Evolutionary conservation across 2,888 invertebrate species (phyloP), one percentile per base, ranked within the genome.

Genomic region (Copidosoma aretas): DNA sequence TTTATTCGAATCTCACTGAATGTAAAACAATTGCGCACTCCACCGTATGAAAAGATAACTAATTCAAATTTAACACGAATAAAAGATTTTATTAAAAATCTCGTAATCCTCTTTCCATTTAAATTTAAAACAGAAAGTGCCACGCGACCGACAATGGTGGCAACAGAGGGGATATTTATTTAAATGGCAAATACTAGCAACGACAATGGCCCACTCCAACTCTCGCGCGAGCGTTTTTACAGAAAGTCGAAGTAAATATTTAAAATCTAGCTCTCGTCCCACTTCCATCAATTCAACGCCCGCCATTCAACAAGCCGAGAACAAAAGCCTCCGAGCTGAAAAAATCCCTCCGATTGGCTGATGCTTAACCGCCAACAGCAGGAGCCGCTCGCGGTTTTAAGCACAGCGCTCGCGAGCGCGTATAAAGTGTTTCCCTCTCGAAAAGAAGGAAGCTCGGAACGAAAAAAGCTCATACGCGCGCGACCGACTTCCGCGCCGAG

Each of bases 401-500:
- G 21, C 58, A 15, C 15, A 58, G 15, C 17, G 22, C n/a, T 15
- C 46, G 54, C 10, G 25, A 32, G 32, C 32, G 32, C 32, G 32
- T 32, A 66, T 46, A 57, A 52, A 52, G 52, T 24, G 41, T 53
- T 43, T 53, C 53, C 17, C 41, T 32, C 41, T 43, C 22, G 54
- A 46, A 17, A 56, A 62, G n/a, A 58, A 49, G 14, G 54, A 60
- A 24, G n/a, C 25, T 10, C 15, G 12, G 10, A 56, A 32, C 15
- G 19, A 43, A 57, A 56, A 67, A 60, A 64, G 46, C 25, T 41
- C 46, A 64, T 58, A n/a, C n/a, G 25, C 56, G 39, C 25, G 25
- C 57, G 64, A 64, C 70, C 65, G 65, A 71, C 74, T 77, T 77
- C 73, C 67, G 70, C 56, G 73, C 74, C 19, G 54, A 79, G 78